These are phyloP conservation scores for Cyprinodon brontotheroides DNA, from an alignment of 2,113 vertebrate species.

Conservation along the genomic window DNA sequence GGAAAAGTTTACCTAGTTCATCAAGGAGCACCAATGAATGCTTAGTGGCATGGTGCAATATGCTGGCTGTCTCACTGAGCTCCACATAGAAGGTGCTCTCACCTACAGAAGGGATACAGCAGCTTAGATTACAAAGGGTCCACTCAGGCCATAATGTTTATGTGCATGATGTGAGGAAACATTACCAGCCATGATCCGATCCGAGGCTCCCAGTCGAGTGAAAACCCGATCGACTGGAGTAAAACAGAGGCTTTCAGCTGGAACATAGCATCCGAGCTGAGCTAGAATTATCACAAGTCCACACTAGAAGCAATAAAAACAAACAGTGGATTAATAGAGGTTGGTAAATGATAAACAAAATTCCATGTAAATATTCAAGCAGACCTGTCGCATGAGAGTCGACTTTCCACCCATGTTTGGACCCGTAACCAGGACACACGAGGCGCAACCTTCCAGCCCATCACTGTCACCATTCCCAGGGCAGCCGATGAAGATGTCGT, in stretches of 20 bases:
- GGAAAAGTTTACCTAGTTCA: conserved; percentile 86
- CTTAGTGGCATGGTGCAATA: conserved; percentile 91
- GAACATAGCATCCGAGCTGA: conserved; percentile 94
- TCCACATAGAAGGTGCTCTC: conserved; percentile 99
- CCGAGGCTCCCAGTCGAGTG: conserved; percentile 94
- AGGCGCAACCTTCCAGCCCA: conserved; percentile 69
- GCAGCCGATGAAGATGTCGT: conserved; percentile 89
- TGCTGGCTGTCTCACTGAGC: conserved; percentile 95
- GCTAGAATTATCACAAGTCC: conserved; percentile 91
- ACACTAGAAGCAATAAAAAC: conserved; percentile 76
- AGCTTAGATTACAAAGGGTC: not conserved
- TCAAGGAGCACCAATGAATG: conserved; percentile 98
- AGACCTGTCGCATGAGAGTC: conserved; percentile 97
- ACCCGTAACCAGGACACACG: conserved; percentile 94
- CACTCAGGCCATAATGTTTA: not conserved
- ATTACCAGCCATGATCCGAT: conserved; percentile 96
- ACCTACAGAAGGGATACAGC: conserved; percentile 72
- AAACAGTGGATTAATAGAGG: not conserved
- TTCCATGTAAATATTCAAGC: not conserved
- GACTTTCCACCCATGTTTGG: conserved; percentile 99
- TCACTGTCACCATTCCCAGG: conserved; percentile 65
- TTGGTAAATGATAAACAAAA: not conserved
- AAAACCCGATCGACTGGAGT: conserved; percentile 94
- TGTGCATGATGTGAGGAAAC: not conserved
- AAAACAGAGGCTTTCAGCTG: conserved; percentile 88